phyloP scores from a whole-genome alignment of 2,888 invertebrate genomes.

The Limnephilus rhombicus region DNA sequence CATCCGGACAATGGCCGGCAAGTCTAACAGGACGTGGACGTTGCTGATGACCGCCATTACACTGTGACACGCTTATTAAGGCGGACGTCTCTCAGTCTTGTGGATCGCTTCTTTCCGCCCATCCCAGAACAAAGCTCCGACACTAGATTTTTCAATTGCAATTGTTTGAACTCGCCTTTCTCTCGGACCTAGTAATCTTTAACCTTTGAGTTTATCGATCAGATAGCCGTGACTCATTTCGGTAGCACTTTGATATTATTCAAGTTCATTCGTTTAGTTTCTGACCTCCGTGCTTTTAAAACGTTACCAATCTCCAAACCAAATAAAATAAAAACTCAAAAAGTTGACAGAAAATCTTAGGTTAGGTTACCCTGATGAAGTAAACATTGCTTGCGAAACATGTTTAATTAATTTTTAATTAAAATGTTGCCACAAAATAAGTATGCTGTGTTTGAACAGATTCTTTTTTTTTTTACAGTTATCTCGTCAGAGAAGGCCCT shows the following conservation, averaged over 20 bases:
- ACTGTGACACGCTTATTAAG: constrained; percentile 45
- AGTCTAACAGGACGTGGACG: constrained; percentile 35
- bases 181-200: constrained; percentile 12
- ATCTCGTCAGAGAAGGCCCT: too few species aligned
- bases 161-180: not conserved
- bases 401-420: too few species aligned
- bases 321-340: not conserved
- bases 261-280: not conserved
- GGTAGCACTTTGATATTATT: not conserved
- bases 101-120: not conserved
- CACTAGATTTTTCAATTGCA: constrained; percentile 25
- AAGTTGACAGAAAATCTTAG: not conserved
- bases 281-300: not conserved
- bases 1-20: constrained; percentile 27
- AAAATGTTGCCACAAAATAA: too few species aligned
- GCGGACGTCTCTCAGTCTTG: constrained; percentile 34
- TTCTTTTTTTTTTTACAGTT: too few species aligned
- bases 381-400: too few species aligned
- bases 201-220: constrained; percentile 2
- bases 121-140: not conserved
- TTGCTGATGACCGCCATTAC: constrained; percentile 49
- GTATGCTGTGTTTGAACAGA: too few species aligned
- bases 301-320: not conserved
- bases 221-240: not conserved
- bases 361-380: too few species aligned